These are phyloP conservation scores for Calvadosia cruxmelitensis DNA, from an alignment of 30 jellyfish, hydroid and myxozoan species.

Conservation along the genomic window DNA sequence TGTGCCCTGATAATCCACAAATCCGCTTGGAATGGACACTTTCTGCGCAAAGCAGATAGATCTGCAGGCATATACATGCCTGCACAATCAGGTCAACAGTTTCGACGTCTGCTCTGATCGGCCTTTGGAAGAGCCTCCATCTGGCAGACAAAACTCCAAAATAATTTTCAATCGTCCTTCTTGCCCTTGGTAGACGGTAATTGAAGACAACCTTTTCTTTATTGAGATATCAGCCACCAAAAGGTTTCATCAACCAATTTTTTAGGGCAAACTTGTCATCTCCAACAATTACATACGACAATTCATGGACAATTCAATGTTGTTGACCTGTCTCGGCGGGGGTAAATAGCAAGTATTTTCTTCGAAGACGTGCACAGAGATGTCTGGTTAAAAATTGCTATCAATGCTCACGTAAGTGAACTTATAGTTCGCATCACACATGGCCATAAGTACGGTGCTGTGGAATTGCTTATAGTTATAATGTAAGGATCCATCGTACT, in stretches of 20 bases:
- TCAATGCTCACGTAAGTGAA: no score
- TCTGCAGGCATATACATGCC: constrained; percentile 45
- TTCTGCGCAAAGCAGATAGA: constrained; percentile 31
- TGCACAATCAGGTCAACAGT: constrained; percentile 15
- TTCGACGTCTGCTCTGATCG: constrained; percentile 42
- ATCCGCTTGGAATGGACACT: no score
- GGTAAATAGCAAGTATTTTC: no score
- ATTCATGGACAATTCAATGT: no score
- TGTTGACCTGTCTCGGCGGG: no score
- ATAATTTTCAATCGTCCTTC: constrained; percentile 48
- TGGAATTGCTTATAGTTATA: no score
- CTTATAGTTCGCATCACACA: no score
- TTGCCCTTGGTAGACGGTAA: constrained; percentile 46
- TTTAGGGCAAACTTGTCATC: constrained; percentile 60
- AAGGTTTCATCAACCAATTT: constrained; percentile 35
- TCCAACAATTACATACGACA: constrained; percentile 38
- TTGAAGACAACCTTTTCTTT: constrained; percentile 20
- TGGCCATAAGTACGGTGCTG: no score
- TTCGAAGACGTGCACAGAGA: no score
- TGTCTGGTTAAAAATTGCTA: no score
- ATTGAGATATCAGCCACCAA: constrained; percentile 42
- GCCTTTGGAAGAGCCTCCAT: constrained; percentile 49
- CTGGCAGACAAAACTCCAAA: constrained; percentile 49
- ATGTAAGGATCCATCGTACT: no score
- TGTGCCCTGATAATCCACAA: no score